phyloP scores from a whole-genome alignment of 2,888 invertebrate genomes.

The Drosophila mulleri region DNA sequence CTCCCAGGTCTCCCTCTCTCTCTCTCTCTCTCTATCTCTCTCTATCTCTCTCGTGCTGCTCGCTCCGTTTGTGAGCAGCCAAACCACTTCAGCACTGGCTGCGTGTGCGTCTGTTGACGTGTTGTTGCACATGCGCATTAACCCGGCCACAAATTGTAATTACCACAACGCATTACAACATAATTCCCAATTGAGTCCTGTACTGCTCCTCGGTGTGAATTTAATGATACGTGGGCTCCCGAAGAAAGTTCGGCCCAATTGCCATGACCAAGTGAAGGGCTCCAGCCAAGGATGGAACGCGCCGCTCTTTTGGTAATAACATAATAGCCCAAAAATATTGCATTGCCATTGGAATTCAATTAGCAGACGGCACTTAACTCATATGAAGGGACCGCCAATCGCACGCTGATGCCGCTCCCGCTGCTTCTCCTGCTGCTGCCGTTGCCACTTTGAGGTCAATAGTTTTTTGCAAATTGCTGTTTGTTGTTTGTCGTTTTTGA shows the following conservation, averaged over 20 bases:
- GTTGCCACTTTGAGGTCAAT: conserved; percentile 74
- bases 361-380: conserved; percentile 56
- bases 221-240: conserved; percentile 63
- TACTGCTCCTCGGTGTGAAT: conserved; percentile 63
- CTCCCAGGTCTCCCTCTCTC: neutral
- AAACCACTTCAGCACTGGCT: conserved; percentile 29
- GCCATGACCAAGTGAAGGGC: conserved; percentile 26
- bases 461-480: conserved; percentile 67
- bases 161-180: conserved; percentile 82
- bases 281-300: conserved; percentile 41
- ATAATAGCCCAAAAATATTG: conserved; percentile 79
- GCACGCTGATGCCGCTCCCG: conserved; percentile 5
- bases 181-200: conserved; percentile 66
- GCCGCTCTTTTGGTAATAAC: conserved; percentile 68
- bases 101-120: conserved; percentile 67
- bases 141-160: conserved; percentile 80
- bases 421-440: conserved; percentile 23
- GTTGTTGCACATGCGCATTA: conserved; percentile 82
- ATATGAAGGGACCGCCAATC: conserved; percentile 56
- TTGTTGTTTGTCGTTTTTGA: conserved; percentile 62
- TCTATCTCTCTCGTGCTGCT: no score
- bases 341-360: conserved; percentile 79
- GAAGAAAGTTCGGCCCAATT: conserved; percentile 73
- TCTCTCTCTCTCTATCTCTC: neutral
- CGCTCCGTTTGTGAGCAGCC: conserved; percentile 1